These are phyloP conservation scores for Malurus cyaneus DNA, from an alignment of 2,113 vertebrate species.

Conservation along the genomic window DNA sequence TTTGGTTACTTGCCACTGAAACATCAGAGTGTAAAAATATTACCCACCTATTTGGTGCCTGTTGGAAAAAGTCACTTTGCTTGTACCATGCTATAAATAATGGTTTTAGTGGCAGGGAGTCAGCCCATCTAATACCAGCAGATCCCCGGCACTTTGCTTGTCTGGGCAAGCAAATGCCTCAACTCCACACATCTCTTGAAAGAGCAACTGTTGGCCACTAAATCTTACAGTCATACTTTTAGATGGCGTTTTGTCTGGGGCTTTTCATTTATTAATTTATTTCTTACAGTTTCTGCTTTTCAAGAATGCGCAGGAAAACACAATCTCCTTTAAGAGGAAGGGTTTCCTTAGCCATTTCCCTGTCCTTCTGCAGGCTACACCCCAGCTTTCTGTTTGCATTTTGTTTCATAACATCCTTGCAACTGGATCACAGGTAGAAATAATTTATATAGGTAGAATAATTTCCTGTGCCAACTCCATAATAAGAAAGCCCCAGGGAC, in stretches of 20 bases:
- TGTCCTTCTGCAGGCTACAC: background rate
- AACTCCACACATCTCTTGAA: background rate
- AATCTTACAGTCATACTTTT: background rate
- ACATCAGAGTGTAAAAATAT: conserved; percentile 49
- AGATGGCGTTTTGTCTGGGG: background rate
- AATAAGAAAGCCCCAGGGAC: background rate
- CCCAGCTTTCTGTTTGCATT: background rate
- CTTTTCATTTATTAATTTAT: background rate
- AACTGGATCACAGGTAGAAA: background rate
- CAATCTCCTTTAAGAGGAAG: background rate
- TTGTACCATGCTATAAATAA: conserved; percentile 48
- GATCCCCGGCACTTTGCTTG: conserved; percentile 11
- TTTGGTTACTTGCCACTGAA: conserved; percentile 57
- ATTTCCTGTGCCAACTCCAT: background rate
- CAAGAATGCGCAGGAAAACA: background rate
- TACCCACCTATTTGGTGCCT: conserved; percentile 21
- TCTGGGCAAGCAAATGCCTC: conserved; percentile 26
- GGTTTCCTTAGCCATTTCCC: background rate
- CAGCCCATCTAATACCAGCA: background rate
- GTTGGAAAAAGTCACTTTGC: conserved; percentile 10
- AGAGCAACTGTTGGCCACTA: background rate
- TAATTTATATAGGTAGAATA: background rate
- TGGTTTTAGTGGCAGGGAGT: conserved; percentile 4
- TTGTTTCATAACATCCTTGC: background rate
- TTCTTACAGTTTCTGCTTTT: background rate